These are phyloP conservation scores for Folsomia candida DNA, from an alignment of 2,888 invertebrate species.

Conservation along the genomic window DNA sequence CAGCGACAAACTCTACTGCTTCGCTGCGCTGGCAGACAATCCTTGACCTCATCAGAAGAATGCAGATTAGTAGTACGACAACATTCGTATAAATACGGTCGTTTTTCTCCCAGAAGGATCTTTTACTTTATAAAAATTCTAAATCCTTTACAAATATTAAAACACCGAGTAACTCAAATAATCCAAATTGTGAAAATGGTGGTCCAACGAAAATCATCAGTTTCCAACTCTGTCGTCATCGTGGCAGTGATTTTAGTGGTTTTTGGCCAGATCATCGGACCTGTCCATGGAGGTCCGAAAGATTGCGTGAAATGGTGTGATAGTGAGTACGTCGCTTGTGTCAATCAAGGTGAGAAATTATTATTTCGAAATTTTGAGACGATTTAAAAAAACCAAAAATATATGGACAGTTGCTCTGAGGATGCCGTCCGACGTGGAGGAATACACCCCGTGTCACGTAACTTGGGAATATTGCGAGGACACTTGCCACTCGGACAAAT, in stretches of 20 bases:
- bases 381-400: not conserved
- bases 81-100: not conserved
- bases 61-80: not conserved
- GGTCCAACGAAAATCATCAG: not conserved
- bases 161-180: not conserved
- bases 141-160: not conserved
- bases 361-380: not conserved
- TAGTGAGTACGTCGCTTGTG: conserved; percentile 5
- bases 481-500: conserved; percentile 9
- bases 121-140: not conserved
- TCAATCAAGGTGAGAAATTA: conserved; percentile 13
- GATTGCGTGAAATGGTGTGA: conserved; percentile 19
- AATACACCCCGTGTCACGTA: conserved; percentile 5
- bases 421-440: conserved; percentile 1
- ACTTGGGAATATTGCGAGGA: conserved; percentile 16
- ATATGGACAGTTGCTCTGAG: conserved; percentile 7
- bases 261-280: not conserved
- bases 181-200: not conserved
- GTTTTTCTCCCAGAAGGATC: not conserved
- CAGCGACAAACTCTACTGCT: too few relatives aligned
- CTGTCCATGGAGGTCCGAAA: not conserved
- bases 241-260: not conserved
- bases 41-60: not conserved
- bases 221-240: not conserved
- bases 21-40: not conserved